Conservation (phyloP, 2,888 invertebrate genomes). For the Busseola fusca region DNA sequence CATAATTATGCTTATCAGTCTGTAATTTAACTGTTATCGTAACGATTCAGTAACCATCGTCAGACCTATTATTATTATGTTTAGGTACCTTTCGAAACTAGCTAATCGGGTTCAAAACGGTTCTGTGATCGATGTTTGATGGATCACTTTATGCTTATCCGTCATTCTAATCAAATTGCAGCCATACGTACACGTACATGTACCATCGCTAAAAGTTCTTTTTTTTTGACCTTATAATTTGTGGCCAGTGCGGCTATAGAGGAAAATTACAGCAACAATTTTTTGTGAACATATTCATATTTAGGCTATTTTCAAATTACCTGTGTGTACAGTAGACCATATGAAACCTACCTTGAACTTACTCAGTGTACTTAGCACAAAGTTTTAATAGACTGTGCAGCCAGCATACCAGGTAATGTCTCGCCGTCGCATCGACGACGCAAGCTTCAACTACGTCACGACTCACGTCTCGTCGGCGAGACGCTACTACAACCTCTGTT, state of each 20-base stretch:
- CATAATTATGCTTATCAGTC: not conserved
- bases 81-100: slow-evolving; percentile 18
- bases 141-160: slow-evolving; percentile 36
- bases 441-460: no score
- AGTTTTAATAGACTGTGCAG: no score
- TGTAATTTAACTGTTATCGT: not conserved
- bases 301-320: not conserved
- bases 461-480: no score
- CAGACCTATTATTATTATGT: not conserved
- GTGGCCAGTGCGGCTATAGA: not conserved
- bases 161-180: slow-evolving; percentile 32
- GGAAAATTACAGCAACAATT: not conserved
- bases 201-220: not conserved
- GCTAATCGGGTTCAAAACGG: slow-evolving; percentile 17
- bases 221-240: not conserved
- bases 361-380: no score
- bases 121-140: slow-evolving; percentile 41
- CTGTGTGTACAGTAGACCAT: not conserved
- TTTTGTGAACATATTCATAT: not conserved
- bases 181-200: slow-evolving; percentile 1
- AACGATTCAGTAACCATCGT: not conserved
- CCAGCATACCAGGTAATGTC: not conserved
- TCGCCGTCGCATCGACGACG: no score
- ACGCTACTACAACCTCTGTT: no score
- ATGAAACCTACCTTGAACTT: not conserved